Evolutionary conservation across 2,113 vertebrate genomes (phyloP).

Genomic region (Paedocypris sp.): DNA sequence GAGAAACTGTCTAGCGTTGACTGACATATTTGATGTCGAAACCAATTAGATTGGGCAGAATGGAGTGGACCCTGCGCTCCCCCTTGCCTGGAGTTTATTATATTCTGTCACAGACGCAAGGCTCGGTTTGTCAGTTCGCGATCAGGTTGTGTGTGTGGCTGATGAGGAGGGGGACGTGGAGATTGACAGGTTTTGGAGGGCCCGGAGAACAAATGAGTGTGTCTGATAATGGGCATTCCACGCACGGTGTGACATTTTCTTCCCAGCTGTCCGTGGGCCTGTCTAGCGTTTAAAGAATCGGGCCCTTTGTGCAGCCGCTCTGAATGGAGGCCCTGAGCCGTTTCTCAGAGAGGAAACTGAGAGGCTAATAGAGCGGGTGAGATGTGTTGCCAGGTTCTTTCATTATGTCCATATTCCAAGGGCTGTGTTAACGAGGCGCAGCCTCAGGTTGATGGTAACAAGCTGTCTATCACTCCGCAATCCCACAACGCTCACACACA

Average conservation of each 20-base stretch:
- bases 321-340: constrained; percentile 84
- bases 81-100: constrained; percentile 64
- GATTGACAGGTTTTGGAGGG: constrained; percentile 35
- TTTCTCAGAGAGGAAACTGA: constrained; percentile 82
- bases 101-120: constrained; percentile 83
- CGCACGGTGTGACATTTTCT: constrained; percentile 82
- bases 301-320: constrained; percentile 77
- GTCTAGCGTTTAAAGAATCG: constrained; percentile 76
- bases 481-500: constrained; percentile 61
- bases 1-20: constrained; percentile 67
- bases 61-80: constrained; percentile 71
- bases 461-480: constrained; percentile 76
- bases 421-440: constrained; percentile 79
- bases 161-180: constrained; percentile 25
- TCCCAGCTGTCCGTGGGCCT: constrained; percentile 80
- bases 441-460: constrained; percentile 76
- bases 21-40: constrained; percentile 82
- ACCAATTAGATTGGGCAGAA: constrained; percentile 82
- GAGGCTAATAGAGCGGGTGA: constrained; percentile 82
- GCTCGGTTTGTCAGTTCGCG: constrained; percentile 84
- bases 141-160: constrained; percentile 65
- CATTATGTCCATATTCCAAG: constrained; percentile 71
- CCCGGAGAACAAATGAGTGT: constrained; percentile 74
- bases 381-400: constrained; percentile 83
- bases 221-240: constrained; percentile 79